Conservation (phyloP, 2,797 vertebrate genomes). For the Atherinosoma microstoma region DNA sequence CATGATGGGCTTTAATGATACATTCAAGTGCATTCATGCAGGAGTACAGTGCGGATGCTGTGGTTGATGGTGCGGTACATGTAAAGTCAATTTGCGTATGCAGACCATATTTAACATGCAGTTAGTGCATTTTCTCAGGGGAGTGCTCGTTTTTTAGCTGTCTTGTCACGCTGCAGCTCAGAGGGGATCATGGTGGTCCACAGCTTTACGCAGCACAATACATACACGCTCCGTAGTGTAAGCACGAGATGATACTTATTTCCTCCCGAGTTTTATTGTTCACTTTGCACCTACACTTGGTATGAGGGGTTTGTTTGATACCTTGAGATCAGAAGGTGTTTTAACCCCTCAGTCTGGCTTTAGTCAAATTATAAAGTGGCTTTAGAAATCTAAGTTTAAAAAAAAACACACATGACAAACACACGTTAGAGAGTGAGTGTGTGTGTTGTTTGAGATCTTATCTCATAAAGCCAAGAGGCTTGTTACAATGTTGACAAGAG, state of each 20-base stretch:
- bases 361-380: slow-evolving; percentile 8
- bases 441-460: slow-evolving; percentile 2
- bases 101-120: slow-evolving; percentile 18
- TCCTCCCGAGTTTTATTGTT: background rate
- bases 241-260: slow-evolving; percentile 15
- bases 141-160: slow-evolving; percentile 45
- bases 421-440: background rate
- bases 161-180: slow-evolving; percentile 35
- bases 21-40: background rate
- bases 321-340: background rate
- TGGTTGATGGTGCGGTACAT: slow-evolving; percentile 5
- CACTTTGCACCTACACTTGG: background rate
- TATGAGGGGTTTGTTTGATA: background rate
- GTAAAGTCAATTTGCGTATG: slow-evolving; percentile 1
- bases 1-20: background rate
- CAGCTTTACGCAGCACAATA: slow-evolving; percentile 6
- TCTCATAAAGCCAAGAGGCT: background rate
- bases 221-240: slow-evolving; percentile 2
- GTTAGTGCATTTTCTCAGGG: slow-evolving; percentile 32
- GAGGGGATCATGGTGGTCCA: slow-evolving; percentile 26
- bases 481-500: background rate
- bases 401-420: background rate
- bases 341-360: background rate
- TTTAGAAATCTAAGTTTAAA: background rate
- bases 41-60: background rate